These are phyloP conservation scores for Drosophila aldrichi DNA, from an alignment of 2,888 invertebrate genomes.

Conservation along the genomic window DNA sequence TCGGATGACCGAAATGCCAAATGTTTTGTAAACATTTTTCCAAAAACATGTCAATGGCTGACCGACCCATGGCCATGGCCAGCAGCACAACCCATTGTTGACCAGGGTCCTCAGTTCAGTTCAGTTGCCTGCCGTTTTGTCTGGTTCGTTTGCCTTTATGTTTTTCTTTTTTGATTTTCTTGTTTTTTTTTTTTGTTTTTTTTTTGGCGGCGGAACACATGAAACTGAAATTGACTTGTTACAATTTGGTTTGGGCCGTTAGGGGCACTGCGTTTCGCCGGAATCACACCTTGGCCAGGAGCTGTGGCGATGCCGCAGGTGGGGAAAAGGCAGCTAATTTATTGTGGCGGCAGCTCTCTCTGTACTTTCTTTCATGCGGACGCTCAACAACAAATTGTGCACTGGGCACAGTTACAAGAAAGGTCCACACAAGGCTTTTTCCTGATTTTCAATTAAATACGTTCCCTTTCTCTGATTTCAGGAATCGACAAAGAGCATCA, in stretches of 20 bases:
- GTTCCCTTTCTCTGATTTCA: not conserved
- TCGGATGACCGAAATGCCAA: conserved; percentile 52
- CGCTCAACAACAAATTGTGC: conserved; percentile 55
- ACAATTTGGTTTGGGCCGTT: conserved; percentile 57
- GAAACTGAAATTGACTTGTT: conserved; percentile 74
- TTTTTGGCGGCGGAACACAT: conserved; percentile 38
- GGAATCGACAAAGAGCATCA: conserved; percentile 35
- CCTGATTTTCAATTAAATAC: conserved; percentile 6
- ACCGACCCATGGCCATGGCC: conserved; percentile 14
- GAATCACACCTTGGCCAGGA: conserved; percentile 77
- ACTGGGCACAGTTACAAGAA: conserved; percentile 1
- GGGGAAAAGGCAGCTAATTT: conserved; percentile 44
- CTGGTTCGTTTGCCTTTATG: conserved; percentile 41
- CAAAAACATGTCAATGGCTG: conserved; percentile 72
- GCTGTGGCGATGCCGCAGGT: conserved; percentile 28
- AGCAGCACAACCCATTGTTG: conserved; percentile 46
- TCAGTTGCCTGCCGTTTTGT: conserved; percentile 60
- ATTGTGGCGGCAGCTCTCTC: conserved; percentile 57
- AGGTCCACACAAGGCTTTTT: conserved; percentile 16
- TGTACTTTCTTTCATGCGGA: conserved; percentile 52
- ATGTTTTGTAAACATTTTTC: conserved; percentile 81
- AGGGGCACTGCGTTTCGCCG: conserved; percentile 49
- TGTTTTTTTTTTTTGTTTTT: not conserved
- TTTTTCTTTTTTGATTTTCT: not conserved
- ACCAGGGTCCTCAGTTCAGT: conserved; percentile 23